Conservation (phyloP, 2,797 vertebrate species). For the Sebastes minor region DNA sequence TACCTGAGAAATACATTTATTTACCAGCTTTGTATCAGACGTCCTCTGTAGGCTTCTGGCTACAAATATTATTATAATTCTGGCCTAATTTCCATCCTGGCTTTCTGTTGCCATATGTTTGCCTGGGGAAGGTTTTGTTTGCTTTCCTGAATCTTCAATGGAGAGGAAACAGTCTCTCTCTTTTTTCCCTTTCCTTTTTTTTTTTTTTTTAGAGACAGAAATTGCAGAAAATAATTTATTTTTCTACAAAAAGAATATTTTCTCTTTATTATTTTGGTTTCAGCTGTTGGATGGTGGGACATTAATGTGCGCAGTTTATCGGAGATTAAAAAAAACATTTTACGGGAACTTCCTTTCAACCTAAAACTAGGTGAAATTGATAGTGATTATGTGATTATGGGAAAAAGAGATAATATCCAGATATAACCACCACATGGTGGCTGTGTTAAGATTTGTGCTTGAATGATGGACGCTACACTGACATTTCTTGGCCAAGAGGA, state of each 20-base stretch:
- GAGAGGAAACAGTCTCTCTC: slow-evolving; percentile 1
- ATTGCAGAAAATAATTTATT: slow-evolving; percentile 24
- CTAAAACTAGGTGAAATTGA: slow-evolving; percentile 15
- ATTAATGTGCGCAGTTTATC: background rate
- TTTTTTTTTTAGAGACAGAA: background rate
- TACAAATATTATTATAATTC: slow-evolving; percentile 56
- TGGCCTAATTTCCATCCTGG: slow-evolving; percentile 62
- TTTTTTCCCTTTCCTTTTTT: background rate
- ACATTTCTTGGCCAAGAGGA: slow-evolving; percentile 26
- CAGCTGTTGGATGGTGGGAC: background rate
- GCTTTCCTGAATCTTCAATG: slow-evolving; percentile 50
- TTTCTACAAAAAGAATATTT: slow-evolving; percentile 8
- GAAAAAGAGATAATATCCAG: background rate
- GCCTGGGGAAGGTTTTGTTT: slow-evolving; percentile 54
- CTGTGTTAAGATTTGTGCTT: background rate
- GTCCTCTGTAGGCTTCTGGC: slow-evolving; percentile 48
- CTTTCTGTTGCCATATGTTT: slow-evolving; percentile 66
- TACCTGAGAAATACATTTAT: slow-evolving; percentile 63
- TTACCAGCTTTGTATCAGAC: slow-evolving; percentile 59
- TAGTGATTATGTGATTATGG: background rate
- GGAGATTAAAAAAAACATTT: background rate
- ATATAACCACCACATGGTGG: slow-evolving; percentile 9
- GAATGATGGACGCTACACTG: background rate
- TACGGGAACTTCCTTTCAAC: background rate
- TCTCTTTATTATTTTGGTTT: background rate